Base-by-base conservation (phyloP, 2,797 vertebrate genomes). In the Notamacropus eugenii region DNA sequence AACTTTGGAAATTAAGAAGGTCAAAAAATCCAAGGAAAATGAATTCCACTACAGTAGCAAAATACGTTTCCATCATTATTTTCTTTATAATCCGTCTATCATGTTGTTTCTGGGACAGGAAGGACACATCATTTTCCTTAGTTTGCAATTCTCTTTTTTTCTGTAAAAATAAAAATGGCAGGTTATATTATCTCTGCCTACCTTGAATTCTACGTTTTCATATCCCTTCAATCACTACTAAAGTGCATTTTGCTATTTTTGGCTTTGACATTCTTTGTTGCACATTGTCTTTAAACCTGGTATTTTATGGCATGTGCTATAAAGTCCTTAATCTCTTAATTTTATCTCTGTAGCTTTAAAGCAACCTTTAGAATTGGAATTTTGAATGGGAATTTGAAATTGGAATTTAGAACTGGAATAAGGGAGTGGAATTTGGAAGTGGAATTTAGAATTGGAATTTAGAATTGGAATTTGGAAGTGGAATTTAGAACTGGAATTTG, bases 21-120 rank as follows among this genome's bases (percentile, higher is more conserved):
- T 95, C 50, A 52, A 82, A 93, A 92, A 96, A 95, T n/a, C 91
- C 96, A 46, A 95, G 29, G 9, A 95, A 58, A 56, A 96, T 9
- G 55, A 95, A 96, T 22, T n/a, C 91, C 67, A 82, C n/a, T 46
- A 82, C 6, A 46, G n/a, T 46, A 40, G 67, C 46, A 22, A 82
- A 19, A 46, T 82, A 40, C 9, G n/a, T 82, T 24, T 19, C n/a
- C 24, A 14, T n/a, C 67, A 82, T 74, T 40, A 74, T 82, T 82
- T 82, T 2, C 19, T 46, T 16, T 46, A 19, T 8, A 3, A 2
- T 24, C 0, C 67, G 40, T n/a, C 5, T 40, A 8, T 9, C 34
- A 74, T 74, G 19, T 22, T 82, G n/a, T 40, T 24, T 24, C 5
- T 46, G n/a, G 67, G 19, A 46, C 19, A 82, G n/a, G 1, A 31